Percentiles rank a stretch among this genome's conserved stretches.
Conservation (phyloP, 2,113 vertebrate genomes). For the Ammodytes dubius region DNA sequence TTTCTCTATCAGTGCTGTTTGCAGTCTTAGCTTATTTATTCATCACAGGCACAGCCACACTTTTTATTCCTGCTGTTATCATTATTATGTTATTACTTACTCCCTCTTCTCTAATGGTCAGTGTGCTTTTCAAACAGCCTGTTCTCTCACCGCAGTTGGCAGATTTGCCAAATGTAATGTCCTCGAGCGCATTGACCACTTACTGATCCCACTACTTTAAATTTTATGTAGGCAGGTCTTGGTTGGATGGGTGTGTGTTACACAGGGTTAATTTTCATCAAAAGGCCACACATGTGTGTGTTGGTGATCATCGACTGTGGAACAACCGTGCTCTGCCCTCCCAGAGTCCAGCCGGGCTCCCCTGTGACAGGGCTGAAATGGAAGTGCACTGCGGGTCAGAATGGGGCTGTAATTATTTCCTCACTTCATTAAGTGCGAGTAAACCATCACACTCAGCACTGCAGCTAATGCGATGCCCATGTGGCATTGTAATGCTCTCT, state of each 20-base stretch:
- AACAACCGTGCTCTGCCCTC: slow-evolving; percentile 72
- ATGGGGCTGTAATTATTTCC: slow-evolving; percentile 86
- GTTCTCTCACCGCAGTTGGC: slow-evolving; percentile 40
- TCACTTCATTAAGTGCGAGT: slow-evolving; percentile 87
- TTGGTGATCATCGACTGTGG: slow-evolving; percentile 74
- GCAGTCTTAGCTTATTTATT: slow-evolving; percentile 4
- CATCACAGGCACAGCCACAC: slow-evolving; percentile 5
- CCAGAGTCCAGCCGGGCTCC: slow-evolving; percentile 63
- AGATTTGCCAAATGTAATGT: slow-evolving; percentile 55
- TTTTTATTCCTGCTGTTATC: slow-evolving; percentile 25
- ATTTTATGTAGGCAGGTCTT: slow-evolving; percentile 61
- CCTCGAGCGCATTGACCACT: slow-evolving; percentile 57
- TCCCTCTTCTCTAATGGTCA: slow-evolving; percentile 24
- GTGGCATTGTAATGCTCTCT: slow-evolving; percentile 84
- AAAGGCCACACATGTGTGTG: slow-evolving; percentile 71
- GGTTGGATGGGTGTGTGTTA: slow-evolving; percentile 64
- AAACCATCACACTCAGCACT: slow-evolving; percentile 85
- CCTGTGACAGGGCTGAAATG: slow-evolving; percentile 77
- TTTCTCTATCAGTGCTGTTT: not conserved
- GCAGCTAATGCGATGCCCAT: slow-evolving; percentile 83
- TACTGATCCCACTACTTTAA: slow-evolving; percentile 43
- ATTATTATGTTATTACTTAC: slow-evolving; percentile 28
- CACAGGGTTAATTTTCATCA: slow-evolving; percentile 74
- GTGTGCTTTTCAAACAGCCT: slow-evolving; percentile 37
- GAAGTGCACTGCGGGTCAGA: slow-evolving; percentile 84